These are phyloP conservation scores for Neuroscelio doddi DNA, from an alignment of 2,888 invertebrate species.

Conservation along the genomic window DNA sequence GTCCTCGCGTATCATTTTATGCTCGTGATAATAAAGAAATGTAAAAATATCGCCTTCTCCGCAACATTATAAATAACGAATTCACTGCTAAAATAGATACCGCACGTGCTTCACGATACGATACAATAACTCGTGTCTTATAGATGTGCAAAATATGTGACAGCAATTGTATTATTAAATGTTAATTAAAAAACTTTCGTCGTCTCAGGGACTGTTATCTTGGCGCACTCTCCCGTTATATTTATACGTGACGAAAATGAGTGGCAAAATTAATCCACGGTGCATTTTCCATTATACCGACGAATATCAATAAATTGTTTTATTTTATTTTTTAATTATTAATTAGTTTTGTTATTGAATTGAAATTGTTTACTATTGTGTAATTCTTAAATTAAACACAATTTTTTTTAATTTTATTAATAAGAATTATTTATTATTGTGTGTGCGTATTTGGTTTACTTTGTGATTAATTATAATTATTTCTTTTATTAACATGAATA, in stretches of 20 bases:
- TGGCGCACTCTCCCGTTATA: slow-evolving; percentile 23
- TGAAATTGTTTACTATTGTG: no score
- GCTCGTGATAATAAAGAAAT: slow-evolving; percentile 3
- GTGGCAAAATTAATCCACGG: background rate
- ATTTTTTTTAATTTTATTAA: no score
- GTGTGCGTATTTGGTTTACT: no score
- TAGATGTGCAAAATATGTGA: slow-evolving; percentile 6
- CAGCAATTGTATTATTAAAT: slow-evolving; percentile 5
- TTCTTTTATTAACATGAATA: no score
- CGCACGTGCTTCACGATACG: background rate
- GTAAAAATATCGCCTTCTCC: background rate
- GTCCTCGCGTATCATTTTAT: slow-evolving; percentile 2
- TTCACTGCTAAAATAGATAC: background rate
- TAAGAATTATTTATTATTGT: no score
- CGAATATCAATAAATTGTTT: background rate
- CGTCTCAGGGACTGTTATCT: slow-evolving; percentile 19
- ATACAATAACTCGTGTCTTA: background rate
- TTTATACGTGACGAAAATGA: slow-evolving; percentile 32
- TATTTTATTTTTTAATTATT: no score
- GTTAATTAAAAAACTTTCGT: slow-evolving; percentile 16
- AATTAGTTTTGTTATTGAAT: no score
- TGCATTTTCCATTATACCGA: background rate
- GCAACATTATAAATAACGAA: background rate
- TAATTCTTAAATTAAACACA: no score
- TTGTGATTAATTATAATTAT: no score